phyloP scores from a whole-genome alignment of 2,113 vertebrate genomes.

The Pedetes capensis region DNA sequence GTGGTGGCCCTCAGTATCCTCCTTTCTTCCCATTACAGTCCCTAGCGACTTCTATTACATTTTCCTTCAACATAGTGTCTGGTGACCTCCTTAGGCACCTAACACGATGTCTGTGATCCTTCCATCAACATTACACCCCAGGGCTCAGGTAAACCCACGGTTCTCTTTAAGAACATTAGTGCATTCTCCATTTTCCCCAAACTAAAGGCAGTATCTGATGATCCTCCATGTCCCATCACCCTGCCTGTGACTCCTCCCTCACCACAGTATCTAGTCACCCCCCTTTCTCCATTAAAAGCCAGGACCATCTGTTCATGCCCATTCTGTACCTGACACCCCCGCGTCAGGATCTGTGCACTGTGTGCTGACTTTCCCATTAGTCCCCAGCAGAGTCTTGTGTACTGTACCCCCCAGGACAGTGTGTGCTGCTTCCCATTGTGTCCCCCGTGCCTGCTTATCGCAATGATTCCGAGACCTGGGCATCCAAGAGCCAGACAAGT shows the following conservation, averaged over 20 bases:
- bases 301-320: conserved; percentile 22
- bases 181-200: neutral
- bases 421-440: neutral
- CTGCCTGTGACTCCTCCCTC: neutral
- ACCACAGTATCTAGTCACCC: neutral
- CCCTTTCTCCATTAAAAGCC: neutral
- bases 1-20: neutral
- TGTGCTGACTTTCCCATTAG: too few species aligned
- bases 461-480: conserved; percentile 21
- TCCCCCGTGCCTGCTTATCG: neutral
- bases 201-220: neutral
- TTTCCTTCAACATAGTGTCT: neutral
- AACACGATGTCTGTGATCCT: neutral
- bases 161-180: neutral
- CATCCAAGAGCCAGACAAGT: neutral
- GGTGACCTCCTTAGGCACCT: neutral
- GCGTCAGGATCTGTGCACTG: too few species aligned
- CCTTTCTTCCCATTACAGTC: neutral
- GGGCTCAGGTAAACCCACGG: neutral
- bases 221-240: neutral
- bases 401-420: neutral
- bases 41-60: neutral
- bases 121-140: neutral
- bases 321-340: neutral
- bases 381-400: too few species aligned